Evolutionary conservation across 2,797 vertebrate species (phyloP).

Genomic region (Psittacula derbiana): DNA sequence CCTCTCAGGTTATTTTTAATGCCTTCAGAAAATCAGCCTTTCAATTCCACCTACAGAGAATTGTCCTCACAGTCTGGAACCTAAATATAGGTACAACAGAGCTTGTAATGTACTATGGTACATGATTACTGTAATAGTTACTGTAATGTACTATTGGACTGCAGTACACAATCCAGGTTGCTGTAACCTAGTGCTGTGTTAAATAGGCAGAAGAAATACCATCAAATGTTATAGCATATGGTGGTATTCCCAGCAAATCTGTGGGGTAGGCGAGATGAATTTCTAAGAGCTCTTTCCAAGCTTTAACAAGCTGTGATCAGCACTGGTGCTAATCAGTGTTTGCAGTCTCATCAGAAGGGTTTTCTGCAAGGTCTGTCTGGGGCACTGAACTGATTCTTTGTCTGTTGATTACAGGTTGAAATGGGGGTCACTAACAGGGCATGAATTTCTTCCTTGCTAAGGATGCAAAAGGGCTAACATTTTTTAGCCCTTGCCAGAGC

Average conservation of each 20-base stretch:
- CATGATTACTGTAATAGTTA: background rate
- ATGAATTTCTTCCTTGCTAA: background rate
- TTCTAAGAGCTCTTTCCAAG: background rate
- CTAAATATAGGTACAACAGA: constrained; percentile 47
- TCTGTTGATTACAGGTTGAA: background rate
- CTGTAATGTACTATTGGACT: background rate
- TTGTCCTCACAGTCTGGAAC: background rate
- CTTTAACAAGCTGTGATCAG: background rate
- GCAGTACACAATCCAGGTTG: background rate
- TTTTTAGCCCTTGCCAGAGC: background rate
- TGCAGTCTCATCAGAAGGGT: background rate
- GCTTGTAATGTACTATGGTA: background rate
- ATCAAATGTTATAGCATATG: background rate
- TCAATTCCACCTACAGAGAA: constrained; percentile 22
- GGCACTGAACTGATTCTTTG: background rate
- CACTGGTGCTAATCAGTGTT: background rate
- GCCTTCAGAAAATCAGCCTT: background rate
- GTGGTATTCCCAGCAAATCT: background rate
- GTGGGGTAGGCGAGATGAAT: background rate
- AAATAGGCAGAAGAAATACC: background rate
- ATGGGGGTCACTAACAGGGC: background rate
- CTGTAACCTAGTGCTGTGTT: constrained; percentile 16
- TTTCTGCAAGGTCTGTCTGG: background rate
- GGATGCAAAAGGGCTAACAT: background rate
- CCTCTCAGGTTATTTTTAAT: background rate